A percentile compares a stretch with the other conserved stretches of the same genome.
phyloP scores from a whole-genome alignment of 2,888 invertebrate species.

The Amaurobius ferox region DNA sequence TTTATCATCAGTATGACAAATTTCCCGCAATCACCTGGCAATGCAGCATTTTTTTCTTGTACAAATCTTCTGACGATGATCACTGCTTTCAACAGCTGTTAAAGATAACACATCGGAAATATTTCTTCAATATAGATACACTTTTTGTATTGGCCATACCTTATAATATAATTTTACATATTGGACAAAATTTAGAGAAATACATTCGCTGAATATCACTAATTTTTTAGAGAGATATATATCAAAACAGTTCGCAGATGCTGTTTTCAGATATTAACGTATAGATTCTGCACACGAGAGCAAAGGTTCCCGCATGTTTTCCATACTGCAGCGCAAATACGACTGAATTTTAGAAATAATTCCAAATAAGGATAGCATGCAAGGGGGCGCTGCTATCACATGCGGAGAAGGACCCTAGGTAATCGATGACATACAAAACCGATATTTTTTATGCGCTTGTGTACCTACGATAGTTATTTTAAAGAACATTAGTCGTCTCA shows the following conservation, averaged over 20 bases:
- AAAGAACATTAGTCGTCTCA: not conserved
- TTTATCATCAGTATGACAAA: too few relatives aligned
- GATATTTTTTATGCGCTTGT: not conserved
- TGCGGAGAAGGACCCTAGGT: constrained; percentile 16
- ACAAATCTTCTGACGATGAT: not conserved
- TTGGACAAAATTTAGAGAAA: too few relatives aligned
- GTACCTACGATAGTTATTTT: not conserved
- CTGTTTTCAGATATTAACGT: too few relatives aligned
- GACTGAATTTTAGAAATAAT: constrained; percentile 18
- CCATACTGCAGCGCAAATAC: not conserved
- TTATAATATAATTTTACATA: not conserved
- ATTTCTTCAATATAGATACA: not conserved
- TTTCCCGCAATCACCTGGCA: too few relatives aligned
- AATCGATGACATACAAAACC: constrained; percentile 67
- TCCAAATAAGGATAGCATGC: constrained; percentile 26
- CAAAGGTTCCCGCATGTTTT: not conserved
- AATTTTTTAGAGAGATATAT: too few relatives aligned
- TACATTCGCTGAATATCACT: too few relatives aligned
- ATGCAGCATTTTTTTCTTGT: too few relatives aligned
- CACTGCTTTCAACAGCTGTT: constrained; percentile 43
- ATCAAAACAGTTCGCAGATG: too few relatives aligned
- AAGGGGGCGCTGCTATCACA: constrained; percentile 54
- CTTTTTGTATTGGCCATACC: not conserved
- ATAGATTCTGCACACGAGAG: not conserved
- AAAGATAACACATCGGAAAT: constrained; percentile 13